Conservation (phyloP, 2,113 vertebrate species). For the Dicerorhinus sumatrensis region DNA sequence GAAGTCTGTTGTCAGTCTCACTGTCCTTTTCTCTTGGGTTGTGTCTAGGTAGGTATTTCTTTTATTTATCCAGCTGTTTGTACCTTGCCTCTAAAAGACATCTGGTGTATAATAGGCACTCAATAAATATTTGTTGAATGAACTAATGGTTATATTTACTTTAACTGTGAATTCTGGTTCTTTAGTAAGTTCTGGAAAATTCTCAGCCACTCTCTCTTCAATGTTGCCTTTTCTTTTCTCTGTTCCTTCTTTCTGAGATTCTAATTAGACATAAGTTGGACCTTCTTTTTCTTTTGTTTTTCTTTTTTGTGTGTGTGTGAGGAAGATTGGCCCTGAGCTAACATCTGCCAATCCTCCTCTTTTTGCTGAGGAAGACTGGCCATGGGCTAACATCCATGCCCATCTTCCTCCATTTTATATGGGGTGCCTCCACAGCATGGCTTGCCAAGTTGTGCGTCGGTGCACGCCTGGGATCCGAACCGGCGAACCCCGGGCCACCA, state of each 20-base stretch:
- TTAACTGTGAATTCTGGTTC: not conserved
- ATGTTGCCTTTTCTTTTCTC: not conserved
- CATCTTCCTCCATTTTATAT: no score
- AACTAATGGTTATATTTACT: not conserved
- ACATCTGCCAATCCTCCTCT: no score
- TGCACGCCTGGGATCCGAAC: no score
- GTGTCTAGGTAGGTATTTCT: not conserved
- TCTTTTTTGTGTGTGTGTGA: no score
- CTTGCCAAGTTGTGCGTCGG: no score
- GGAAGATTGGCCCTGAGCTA: no score
- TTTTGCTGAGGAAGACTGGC: no score
- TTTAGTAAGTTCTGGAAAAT: not conserved
- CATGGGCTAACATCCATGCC: no score
- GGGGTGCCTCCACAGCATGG: no score
- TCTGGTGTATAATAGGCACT: not conserved
- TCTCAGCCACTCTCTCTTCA: not conserved
- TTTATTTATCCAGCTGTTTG: not conserved
- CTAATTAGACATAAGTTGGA: not conserved
- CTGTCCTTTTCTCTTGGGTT: not conserved
- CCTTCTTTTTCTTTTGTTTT: not conserved
- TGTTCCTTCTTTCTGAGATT: not conserved
- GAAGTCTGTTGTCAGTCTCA: not conserved
- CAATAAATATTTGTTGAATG: not conserved
- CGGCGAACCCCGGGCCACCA: no score
- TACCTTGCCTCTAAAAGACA: not conserved